Conservation (phyloP, 92 coral and sea anemone genomes). For the Epizoanthus scotinus region DNA sequence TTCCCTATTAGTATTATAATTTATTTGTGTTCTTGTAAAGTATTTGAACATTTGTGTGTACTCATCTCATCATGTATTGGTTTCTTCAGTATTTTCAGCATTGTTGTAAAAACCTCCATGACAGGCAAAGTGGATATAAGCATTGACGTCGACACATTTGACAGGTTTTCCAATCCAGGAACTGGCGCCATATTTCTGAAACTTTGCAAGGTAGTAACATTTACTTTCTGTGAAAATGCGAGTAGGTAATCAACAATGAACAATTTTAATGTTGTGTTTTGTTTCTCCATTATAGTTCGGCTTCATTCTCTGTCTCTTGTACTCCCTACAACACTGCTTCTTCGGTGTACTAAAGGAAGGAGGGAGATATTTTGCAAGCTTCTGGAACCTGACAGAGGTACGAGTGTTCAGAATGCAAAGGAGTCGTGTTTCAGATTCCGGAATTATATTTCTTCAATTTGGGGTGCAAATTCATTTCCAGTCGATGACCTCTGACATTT, state of each 20-base stretch:
- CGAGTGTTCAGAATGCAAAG: neutral
- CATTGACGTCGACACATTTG: slow-evolving; percentile 52
- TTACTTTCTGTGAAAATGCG: neutral
- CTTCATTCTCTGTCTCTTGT: slow-evolving; percentile 54
- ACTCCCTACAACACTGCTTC: slow-evolving; percentile 57
- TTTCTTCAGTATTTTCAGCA: slow-evolving; percentile 44
- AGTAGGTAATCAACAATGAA: neutral
- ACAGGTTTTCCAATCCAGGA: slow-evolving; percentile 40
- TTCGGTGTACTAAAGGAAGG: slow-evolving; percentile 47
- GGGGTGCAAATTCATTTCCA: too few relatives aligned
- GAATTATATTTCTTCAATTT: too few relatives aligned
- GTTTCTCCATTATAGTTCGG: slow-evolving; percentile 45
- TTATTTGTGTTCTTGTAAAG: neutral
- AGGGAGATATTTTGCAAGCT: slow-evolving; percentile 49
- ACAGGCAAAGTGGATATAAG: slow-evolving; percentile 37
- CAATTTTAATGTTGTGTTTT: neutral
- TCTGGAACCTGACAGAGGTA: slow-evolving; percentile 67
- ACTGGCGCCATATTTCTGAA: slow-evolving; percentile 40
- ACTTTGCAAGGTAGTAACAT: slow-evolving; percentile 62
- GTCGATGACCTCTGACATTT: too few relatives aligned
- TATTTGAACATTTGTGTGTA: neutral
- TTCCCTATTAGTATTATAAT: neutral
- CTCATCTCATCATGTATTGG: neutral
- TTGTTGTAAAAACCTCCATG: slow-evolving; percentile 47
- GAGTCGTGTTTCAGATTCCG: too few relatives aligned